A percentile compares a stretch with the other conserved stretches of the same genome.
These are phyloP conservation scores for Micronycteris hirsuta DNA, from an alignment of 2,113 vertebrate species.

Conservation along the genomic window DNA sequence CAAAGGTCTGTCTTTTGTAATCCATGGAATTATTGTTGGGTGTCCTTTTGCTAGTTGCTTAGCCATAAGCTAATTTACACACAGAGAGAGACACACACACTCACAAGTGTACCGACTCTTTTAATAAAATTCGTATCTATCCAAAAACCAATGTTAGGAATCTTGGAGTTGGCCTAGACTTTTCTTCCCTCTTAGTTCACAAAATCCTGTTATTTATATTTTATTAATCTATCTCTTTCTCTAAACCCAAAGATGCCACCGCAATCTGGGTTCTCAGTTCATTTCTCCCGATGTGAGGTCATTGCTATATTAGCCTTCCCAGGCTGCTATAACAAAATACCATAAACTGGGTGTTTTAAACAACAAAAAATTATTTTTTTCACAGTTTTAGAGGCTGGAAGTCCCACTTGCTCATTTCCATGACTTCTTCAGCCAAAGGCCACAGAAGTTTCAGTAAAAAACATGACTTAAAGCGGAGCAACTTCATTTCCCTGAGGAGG, in stretches of 20 bases:
- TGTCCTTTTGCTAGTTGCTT: neutral
- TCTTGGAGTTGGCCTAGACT: neutral
- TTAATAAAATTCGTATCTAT: neutral
- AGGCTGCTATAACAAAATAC: neutral
- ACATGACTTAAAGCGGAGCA: neutral
- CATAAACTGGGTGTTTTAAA: neutral
- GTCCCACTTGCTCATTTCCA: neutral
- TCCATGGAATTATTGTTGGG: neutral
- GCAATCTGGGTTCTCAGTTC: neutral
- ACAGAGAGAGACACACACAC: neutral
- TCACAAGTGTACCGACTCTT: neutral
- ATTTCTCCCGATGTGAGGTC: neutral
- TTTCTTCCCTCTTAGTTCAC: neutral
- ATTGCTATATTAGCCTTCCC: neutral
- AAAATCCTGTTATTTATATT: neutral
- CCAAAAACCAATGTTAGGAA: neutral
- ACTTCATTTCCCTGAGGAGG: slow-evolving; percentile 7
- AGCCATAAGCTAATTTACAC: neutral
- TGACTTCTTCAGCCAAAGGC: neutral
- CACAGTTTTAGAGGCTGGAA: neutral
- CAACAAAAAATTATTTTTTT: neutral
- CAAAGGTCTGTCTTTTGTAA: neutral
- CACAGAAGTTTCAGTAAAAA: neutral
- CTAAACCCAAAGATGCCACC: neutral
- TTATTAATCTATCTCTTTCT: neutral